phyloP scores from a whole-genome alignment of 2,888 invertebrate genomes.

The Tiliacea citrago region DNA sequence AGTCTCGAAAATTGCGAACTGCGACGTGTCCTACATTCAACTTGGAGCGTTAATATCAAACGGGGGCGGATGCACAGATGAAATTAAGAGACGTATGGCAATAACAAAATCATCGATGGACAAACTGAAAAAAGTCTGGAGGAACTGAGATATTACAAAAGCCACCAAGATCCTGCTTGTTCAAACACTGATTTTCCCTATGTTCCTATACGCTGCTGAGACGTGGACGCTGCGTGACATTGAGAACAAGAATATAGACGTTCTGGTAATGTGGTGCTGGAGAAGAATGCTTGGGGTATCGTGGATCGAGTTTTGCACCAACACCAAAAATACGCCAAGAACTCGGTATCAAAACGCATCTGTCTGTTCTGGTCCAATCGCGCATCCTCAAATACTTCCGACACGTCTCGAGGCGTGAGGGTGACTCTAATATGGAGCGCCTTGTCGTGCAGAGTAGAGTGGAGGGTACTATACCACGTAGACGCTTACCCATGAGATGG shows the following conservation, averaged over 20 bases:
- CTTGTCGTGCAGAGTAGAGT: neutral
- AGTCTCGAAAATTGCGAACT: too few species aligned
- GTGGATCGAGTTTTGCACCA: neutral
- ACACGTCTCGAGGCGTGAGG: neutral
- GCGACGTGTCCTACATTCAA: too few species aligned
- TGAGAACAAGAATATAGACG: neutral
- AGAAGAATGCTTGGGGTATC: neutral
- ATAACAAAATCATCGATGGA: too few species aligned
- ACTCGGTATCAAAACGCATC: neutral
- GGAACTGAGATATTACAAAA: neutral
- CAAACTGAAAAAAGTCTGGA: neutral
- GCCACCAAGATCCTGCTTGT: too few species aligned
- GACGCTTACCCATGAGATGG: too few species aligned
- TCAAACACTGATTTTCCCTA: neutral
- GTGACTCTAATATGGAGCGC: neutral
- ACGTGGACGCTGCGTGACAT: neutral
- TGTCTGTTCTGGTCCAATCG: neutral
- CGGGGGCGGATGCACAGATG: too few species aligned
- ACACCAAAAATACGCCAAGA: neutral
- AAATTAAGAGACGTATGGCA: too few species aligned
- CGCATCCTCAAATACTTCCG: neutral
- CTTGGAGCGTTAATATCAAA: too few species aligned
- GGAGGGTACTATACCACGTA: too few species aligned
- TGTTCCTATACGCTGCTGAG: too few species aligned
- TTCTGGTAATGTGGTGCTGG: neutral